phyloP scores from a whole-genome alignment of 92 coral and sea anemone genomes.

The Palythoa heliodiscus region DNA sequence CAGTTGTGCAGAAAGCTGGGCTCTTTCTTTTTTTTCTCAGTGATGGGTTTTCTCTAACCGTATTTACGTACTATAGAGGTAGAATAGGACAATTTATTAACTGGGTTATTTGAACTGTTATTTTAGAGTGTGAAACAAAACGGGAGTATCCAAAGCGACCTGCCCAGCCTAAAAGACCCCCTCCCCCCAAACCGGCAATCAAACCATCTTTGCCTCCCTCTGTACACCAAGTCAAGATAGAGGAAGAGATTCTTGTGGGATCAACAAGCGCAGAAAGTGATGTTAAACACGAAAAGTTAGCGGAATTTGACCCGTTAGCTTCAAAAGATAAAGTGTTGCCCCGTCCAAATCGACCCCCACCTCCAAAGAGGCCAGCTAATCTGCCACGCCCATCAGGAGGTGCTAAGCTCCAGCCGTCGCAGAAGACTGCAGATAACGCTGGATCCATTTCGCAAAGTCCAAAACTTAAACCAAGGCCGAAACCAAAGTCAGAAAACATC shows the following conservation, averaged over 20 bases:
- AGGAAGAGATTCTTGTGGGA: slow-evolving; percentile 48
- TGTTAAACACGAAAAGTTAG: slow-evolving; percentile 44
- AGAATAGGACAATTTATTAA: background rate
- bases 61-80: background rate
- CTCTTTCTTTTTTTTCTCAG: no score
- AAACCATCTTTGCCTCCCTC: slow-evolving; percentile 54
- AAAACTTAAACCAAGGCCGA: slow-evolving; percentile 45
- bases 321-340: slow-evolving; percentile 36
- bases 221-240: slow-evolving; percentile 42
- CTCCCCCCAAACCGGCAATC: slow-evolving; percentile 73
- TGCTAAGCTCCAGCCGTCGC: slow-evolving; percentile 31
- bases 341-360: slow-evolving; percentile 76
- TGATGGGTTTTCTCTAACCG: no score
- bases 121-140: background rate
- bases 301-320: slow-evolving; percentile 70
- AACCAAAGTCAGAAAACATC: slow-evolving; percentile 51
- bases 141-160: slow-evolving; percentile 56
- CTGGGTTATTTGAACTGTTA: background rate
- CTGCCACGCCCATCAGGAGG: slow-evolving; percentile 57
- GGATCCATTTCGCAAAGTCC: slow-evolving; percentile 41
- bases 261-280: slow-evolving; percentile 46
- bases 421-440: slow-evolving; percentile 15
- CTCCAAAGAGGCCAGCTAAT: slow-evolving; percentile 79
- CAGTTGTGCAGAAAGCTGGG: no score
- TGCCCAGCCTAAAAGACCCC: slow-evolving; percentile 77